Evolutionary conservation across 2,797 vertebrate genomes (phyloP), one percentile per base, ranked within the genome.

Genomic region (Pipistrellus kuhlii): DNA sequence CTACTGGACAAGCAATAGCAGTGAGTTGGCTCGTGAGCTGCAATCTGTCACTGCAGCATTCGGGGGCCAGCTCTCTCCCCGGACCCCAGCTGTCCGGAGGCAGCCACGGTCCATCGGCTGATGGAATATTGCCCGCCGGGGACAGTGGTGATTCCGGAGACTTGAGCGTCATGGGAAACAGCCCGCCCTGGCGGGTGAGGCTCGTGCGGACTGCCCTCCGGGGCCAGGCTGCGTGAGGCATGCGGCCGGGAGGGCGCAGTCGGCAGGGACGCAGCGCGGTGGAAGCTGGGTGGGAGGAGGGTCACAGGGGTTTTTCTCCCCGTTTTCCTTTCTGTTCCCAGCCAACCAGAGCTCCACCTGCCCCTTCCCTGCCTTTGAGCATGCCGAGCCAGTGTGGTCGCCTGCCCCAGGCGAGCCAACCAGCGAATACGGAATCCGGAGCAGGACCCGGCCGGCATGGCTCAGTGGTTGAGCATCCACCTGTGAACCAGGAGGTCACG

Each of bases 231-330:
- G 3, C 3, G 20, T 7, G 2, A 32, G 8, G 8, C 5, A 2
- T 0, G 15, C 0, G 11, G 1, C 53, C 4, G 21, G 55, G 55
- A 0, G 3, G 13, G 15, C 6, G 2, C 7, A 5, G 68, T 25
- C 4, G 14, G 44, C 30, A 44, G 44, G 18, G 48, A 32, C 46
- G 1, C 8, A 11, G 14, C 17, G 21, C 18, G 23, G 32, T 41
- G 64, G 57, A 57, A 41, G 27, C 38, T 27, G n/a, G 17, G 17
- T 41, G 35, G 20, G 35, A 30, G 38, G 55, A 20, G 38, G 6
- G 38, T 30, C 32, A 32, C 20, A 13, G 41, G 66, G 4, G n/a
- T 48, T 73, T 73, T 78, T 27, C 73, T 85, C 68, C 44, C 44
- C 48, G 18, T 41, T 57, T 51, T 14, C 27, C 46, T 41, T 41